Conservation (phyloP, 2,797 vertebrate genomes). For the Eurystomus glaucurus region DNA sequence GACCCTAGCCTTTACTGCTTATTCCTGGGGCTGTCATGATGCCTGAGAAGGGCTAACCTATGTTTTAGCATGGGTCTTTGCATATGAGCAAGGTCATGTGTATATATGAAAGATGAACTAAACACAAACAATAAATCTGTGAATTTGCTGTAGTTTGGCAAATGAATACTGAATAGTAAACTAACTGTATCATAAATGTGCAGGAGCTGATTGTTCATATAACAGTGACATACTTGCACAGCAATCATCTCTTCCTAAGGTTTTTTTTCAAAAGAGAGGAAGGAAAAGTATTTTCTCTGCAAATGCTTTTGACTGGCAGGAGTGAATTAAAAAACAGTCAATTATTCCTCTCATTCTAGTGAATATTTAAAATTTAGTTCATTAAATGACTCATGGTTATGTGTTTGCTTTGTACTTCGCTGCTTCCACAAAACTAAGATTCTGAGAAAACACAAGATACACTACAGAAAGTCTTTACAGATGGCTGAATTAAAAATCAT, state of each 20-base stretch:
- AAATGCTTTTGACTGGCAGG: background rate
- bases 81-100: accelerated
- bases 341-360: background rate
- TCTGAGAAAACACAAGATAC: background rate
- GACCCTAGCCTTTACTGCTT: background rate
- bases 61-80: background rate
- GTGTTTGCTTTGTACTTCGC: background rate
- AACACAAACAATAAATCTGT: background rate
- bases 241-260: background rate
- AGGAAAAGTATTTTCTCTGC: background rate
- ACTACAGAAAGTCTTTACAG: background rate
- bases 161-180: background rate
- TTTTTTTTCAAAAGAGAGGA: background rate
- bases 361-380: background rate
- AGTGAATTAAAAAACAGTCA: background rate
- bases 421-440: background rate
- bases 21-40: background rate
- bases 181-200: background rate
- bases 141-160: background rate
- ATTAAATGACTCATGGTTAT: background rate
- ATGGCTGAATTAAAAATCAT: background rate
- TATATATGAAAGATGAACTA: background rate
- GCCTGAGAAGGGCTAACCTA: background rate
- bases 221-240: background rate
- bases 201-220: background rate